Base-by-base conservation (phyloP, 1,140 invertebrate genomes). In the Drosophila bocqueti region DNA sequence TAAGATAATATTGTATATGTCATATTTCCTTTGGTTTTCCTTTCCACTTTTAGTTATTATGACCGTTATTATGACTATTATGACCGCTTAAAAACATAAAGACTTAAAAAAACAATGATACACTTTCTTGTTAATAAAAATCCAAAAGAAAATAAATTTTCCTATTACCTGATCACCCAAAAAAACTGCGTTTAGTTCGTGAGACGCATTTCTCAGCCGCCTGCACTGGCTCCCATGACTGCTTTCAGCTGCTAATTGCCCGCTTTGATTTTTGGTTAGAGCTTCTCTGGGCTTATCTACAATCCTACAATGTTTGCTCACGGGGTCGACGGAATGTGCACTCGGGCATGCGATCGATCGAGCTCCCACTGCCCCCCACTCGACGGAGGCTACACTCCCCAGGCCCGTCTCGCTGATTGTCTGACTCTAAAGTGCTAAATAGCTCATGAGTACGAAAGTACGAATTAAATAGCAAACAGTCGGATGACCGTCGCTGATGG, bases 361-460 rank as follows among this genome's bases (percentile, higher is more conserved):
- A 18, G 36, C 43, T 4, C 11, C 42, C 18, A 21, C 11, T 15
- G 46, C 29, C 29, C 50, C 34, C 34, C 16, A 21, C 34, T 24
- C 0, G 34, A 16, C 13, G 21, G 31, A 16, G 16, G 10, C 55
- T 29, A 13, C 34, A 9, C 42, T 38, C 34, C 60, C 29, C 34
- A 29, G 38, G 24, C 21, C 61, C 46, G 61, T 64, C 61, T 65
- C 18, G 36, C 45, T 58, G 62, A 64, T 45, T 69, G 64, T 68
- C 65, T 74, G 68, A 38, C 40, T 68, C 47, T 42, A 57, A 79
- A 78, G 84, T 90, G 84, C 85, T 90, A 89, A 87, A 68, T 45
- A 65, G 72, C 72, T 71, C 50, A 52, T 34, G 29, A 52, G 50
- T 47, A 4, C n/a, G 67, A 38, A 72, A 72, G 76, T 64, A 71